These are phyloP conservation scores for Rhopalosiphum maidis DNA, from an alignment of 1,140 invertebrate species.

Conservation along the genomic window DNA sequence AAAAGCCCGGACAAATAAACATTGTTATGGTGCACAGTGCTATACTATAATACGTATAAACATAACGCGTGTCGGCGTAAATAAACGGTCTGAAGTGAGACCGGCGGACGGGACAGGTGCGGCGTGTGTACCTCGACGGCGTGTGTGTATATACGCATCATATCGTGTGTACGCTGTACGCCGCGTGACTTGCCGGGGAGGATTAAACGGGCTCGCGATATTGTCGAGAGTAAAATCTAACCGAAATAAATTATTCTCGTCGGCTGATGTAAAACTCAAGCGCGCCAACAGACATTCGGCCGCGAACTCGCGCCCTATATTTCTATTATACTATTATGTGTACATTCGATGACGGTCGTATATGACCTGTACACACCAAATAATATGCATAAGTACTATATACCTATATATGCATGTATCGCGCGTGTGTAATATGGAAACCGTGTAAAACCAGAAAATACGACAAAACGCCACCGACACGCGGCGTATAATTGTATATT, in stretches of 20 bases:
- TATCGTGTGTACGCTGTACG: not conserved
- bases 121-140: not conserved
- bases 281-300: not conserved
- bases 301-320: not conserved
- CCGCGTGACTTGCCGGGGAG: slow-evolving; percentile 20
- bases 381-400: too few relatives aligned
- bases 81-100: slow-evolving; percentile 15
- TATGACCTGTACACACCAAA: not conserved
- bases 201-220: slow-evolving; percentile 39
- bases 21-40: slow-evolving; percentile 19
- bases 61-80: slow-evolving; percentile 28
- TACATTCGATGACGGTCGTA: not conserved
- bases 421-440: slow-evolving; percentile 20
- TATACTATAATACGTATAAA: not conserved
- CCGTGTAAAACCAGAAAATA: slow-evolving; percentile 41
- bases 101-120: not conserved
- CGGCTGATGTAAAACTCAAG: not conserved
- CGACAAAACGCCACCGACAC: slow-evolving; percentile 22
- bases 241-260: slow-evolving; percentile 48
- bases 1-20: slow-evolving; percentile 49
- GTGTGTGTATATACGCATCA: not conserved
- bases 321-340: not conserved
- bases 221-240: slow-evolving; percentile 30
- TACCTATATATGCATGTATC: not conserved
- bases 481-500: not conserved